Base-by-base conservation (phyloP, 2,888 invertebrate species). In the Epistrophe eligans region DNA sequence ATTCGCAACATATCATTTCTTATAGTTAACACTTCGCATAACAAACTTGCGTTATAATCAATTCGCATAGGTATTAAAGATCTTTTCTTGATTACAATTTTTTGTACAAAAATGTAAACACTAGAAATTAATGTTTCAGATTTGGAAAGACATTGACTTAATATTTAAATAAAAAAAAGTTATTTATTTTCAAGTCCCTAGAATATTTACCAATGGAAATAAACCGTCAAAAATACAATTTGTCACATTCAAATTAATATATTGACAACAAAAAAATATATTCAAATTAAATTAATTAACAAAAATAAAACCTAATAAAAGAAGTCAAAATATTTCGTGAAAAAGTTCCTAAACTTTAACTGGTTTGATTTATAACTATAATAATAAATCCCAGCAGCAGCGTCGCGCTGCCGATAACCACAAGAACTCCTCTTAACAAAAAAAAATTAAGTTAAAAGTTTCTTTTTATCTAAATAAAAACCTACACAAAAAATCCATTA, bases 401-500 rank as follows among this genome's bases (percentile, higher is more conserved):
- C 28, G 7, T 6, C 4, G 19, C 50, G 11, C 7, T 7, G 9
- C 4, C 13, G 19, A 17, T 50, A 50, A 50, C 19, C 50, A 50
- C 19, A 19, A 19, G 5, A 50, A 19, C 52, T n/a, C 15, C 52
- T n/a, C 15, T 28, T 3, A 55, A 52, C 19, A 13, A 52, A 19
- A 24, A 7, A 28, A 32, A 52, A 35, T 13, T 35, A 11, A 35
- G 58, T 58, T 58, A 58, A 58, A 28, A 60, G 40, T 62, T 62
- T 62, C 32, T 24, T 24, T 55, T 74, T 83, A 83, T 79, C 73
- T 74, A 66, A 76, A 76, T 72, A 24, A 24, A 24, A 58, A 73
- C 55, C 55, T 74, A 84, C 84, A 84, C 76, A 84, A 71, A 71
- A 84, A 84, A 71, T 84, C 84, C 84, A 84, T 84, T 84, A 84